Base-by-base conservation (phyloP, 2,888 invertebrate genomes). In the Pristionchus arcanus region DNA sequence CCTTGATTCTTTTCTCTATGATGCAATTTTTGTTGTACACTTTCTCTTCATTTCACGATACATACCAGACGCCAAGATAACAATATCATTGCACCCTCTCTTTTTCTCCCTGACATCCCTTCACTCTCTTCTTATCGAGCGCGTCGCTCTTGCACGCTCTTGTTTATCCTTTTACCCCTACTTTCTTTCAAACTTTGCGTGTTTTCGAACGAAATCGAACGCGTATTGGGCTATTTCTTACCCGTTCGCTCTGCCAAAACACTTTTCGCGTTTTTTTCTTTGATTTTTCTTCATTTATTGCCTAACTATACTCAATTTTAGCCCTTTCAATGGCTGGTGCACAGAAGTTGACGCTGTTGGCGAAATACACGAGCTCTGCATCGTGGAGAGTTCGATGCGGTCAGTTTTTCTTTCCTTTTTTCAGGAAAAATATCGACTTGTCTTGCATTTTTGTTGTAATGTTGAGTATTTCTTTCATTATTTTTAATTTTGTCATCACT, bases 301-400 rank as follows among this genome's bases (percentile, higher is more conserved):
- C 0, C 4, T 63, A 9, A n/a, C 21, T 25, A 5, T 11, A 19
- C 68, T 19, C 16, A 15, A 68, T 31, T 31, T 68, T 2, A 28
- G 31, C 31, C 1, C 3, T 37, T 21, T 19, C 74, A 42, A 90
- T 90, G 90, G 21, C 87, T 11, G 42, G 21, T 7, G 11, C 25
- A n/a, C 31, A 31, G 13, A 84, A 90, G 28, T 89, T 90, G 53
- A 87, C 90, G 28, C 90, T 98, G 88, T 98, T 97, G n/a, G 49
- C 81, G 2, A 25, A 28, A 21, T 81, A 9, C 28, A 28, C 49
- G 34, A 81, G 81, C 19, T 81, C 81, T n/a, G 49, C 49, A 19
- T 81, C 81, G n/a, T 81, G 81, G 81, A 42, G 81, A 42, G 81
- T 81, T 3, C 49, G 81, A 81, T 81, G 81, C 19, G 81, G 81